These are phyloP conservation scores for Thymelicus lineola DNA, from an alignment of 2,888 invertebrate species.

Conservation along the genomic window DNA sequence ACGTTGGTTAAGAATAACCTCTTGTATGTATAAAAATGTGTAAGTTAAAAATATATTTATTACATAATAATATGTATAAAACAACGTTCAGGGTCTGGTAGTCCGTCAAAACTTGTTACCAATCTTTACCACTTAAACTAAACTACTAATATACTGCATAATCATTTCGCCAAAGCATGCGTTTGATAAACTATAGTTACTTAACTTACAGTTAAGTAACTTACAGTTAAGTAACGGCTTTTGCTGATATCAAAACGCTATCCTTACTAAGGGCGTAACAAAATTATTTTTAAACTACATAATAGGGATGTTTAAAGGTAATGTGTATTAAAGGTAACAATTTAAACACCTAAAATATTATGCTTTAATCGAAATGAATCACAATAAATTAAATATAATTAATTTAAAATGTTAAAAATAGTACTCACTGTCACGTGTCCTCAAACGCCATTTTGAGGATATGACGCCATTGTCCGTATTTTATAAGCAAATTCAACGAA, in stretches of 20 bases:
- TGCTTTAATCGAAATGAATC: too few relatives aligned
- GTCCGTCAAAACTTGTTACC: slow-evolving; percentile 23
- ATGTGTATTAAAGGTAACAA: too few relatives aligned
- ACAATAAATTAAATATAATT: too few relatives aligned
- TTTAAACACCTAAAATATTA: too few relatives aligned
- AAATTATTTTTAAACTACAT: not conserved
- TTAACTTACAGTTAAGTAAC: too few relatives aligned
- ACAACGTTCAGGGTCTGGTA: slow-evolving; percentile 24
- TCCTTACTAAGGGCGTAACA: not conserved
- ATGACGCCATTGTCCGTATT: too few relatives aligned
- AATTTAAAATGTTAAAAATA: too few relatives aligned
- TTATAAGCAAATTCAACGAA: too few relatives aligned
- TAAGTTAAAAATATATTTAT: not conserved
- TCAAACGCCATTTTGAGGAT: too few relatives aligned
- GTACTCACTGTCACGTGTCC: too few relatives aligned
- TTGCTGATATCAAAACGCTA: not conserved
- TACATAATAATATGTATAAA: not conserved
- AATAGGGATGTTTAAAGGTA: too few relatives aligned
- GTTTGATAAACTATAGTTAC: not conserved
- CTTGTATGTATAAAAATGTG: not conserved
- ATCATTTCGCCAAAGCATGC: not conserved
- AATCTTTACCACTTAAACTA: slow-evolving; percentile 6
- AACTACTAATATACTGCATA: not conserved
- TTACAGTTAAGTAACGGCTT: too few relatives aligned
- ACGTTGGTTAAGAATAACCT: not conserved